Evolutionary conservation across 2,113 vertebrate species (phyloP).

Genomic region (Psephotus haematonotus): DNA sequence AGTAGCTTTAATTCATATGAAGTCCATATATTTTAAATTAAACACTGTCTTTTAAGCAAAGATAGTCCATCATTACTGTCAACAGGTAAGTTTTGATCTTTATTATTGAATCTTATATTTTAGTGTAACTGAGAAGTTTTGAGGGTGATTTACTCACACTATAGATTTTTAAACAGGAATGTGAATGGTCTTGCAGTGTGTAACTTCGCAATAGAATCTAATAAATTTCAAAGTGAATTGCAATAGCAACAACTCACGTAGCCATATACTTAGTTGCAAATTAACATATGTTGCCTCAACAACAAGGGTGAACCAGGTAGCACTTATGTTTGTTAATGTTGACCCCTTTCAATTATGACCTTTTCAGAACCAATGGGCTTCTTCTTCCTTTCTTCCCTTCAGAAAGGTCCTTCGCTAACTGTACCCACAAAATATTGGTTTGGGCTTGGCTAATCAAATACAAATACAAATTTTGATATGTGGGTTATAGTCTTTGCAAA

Average conservation of each 20-base stretch:
- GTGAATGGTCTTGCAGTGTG: neutral
- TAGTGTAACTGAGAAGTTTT: neutral
- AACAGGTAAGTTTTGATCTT: slow-evolving; percentile 11
- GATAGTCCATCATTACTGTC: neutral
- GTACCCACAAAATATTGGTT: neutral
- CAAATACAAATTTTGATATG: neutral
- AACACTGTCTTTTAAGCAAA: neutral
- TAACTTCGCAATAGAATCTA: neutral
- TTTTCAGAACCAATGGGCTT: neutral
- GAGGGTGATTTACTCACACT: neutral
- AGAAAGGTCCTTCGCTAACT: neutral
- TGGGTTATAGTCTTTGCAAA: neutral
- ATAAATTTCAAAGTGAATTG: neutral
- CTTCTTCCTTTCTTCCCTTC: neutral
- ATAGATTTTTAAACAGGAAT: neutral
- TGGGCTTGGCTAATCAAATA: neutral
- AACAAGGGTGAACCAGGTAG: neutral
- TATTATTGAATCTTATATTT: neutral
- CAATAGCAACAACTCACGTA: neutral
- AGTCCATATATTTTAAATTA: slow-evolving; percentile 55
- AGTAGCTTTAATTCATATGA: slow-evolving; percentile 28
- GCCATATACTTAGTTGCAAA: neutral
- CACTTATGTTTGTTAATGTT: neutral
- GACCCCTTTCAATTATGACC: neutral
- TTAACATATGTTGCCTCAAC: neutral